Evolutionary conservation across 2,113 vertebrate genomes (phyloP), one percentile per base, ranked within the genome.

Genomic region (Chaetorhynchus papuensis): DNA sequence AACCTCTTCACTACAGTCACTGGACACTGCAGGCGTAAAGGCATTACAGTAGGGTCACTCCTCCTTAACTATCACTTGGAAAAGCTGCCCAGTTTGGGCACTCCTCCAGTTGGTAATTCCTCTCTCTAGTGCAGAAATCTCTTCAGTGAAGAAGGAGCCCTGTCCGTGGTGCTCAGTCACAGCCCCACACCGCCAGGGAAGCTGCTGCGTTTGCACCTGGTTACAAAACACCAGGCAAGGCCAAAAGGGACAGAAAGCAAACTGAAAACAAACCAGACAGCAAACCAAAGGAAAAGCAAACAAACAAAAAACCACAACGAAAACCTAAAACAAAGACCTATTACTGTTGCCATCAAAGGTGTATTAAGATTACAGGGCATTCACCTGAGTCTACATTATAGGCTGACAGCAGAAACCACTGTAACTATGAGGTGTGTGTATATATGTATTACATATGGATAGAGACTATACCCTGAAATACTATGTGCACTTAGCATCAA

Each of bases 91-190:
- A 30, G 23, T 18, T 20, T 35, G 47, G 47, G 14, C 15, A 33
- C 13, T 86, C 20, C 57, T 66, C 41, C 75, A 75, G 23, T 1
- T 44, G 44, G 17, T 7, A 65, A 41, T 10, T 70, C 37, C 49
- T 45, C 20, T 11, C 41, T 53, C 19, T 19, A 52, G n/a, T 2
- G 5, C 44, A 60, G 22, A 44, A 44, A 45, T 7, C 17, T 52
- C 39, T 28, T 7, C 3, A 16, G 13, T 1, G 42, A 57, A 20
- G 61, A 47, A 18, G 20, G 2, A 61, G 57, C 96, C 95, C 94
- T 97, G 96, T 97, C 96, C 94, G 88, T 96, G 96, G 96, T 95
- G 94, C 96, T 96, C 33, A 42, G 88, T 39, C 33, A 56, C 69
- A 31, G 3, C 2, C 6, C 26, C 17, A 11, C 1, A 0, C 9